These are phyloP conservation scores for Coregonus sp. DNA, from an alignment of 2,797 vertebrate species.

Conservation along the genomic window DNA sequence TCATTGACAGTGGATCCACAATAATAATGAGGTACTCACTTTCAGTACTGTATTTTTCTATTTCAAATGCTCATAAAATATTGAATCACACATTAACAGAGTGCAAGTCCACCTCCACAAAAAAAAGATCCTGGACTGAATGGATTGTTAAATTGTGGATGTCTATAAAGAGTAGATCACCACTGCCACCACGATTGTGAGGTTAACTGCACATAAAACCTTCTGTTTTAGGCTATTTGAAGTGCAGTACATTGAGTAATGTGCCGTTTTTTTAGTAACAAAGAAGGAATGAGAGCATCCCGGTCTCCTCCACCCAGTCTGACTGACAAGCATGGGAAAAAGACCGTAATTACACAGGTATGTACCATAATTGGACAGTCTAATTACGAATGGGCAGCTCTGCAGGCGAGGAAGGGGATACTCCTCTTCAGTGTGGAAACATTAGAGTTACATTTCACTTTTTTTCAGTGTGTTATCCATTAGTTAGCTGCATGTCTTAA, in stretches of 20 bases:
- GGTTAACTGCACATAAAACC: too few species aligned
- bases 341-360: not conserved
- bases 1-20: not conserved
- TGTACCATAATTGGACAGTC: not conserved
- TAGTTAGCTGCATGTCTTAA: not conserved
- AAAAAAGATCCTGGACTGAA: not conserved
- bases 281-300: not conserved
- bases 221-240: too few species aligned
- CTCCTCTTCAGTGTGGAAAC: not conserved
- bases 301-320: not conserved
- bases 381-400: not conserved
- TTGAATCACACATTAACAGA: not conserved
- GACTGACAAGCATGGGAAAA: not conserved
- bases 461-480: not conserved
- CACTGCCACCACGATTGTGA: too few species aligned
- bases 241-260: not conserved
- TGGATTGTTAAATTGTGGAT: not conserved
- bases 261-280: not conserved
- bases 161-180: not conserved
- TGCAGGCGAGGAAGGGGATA: not conserved
- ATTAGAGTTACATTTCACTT: too few species aligned
- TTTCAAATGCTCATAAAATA: not conserved
- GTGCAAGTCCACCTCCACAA: not conserved
- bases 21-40: not conserved
- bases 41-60: not conserved